phyloP scores from a whole-genome alignment of 2,888 invertebrate genomes.

The Chymomyza caudatula region DNA sequence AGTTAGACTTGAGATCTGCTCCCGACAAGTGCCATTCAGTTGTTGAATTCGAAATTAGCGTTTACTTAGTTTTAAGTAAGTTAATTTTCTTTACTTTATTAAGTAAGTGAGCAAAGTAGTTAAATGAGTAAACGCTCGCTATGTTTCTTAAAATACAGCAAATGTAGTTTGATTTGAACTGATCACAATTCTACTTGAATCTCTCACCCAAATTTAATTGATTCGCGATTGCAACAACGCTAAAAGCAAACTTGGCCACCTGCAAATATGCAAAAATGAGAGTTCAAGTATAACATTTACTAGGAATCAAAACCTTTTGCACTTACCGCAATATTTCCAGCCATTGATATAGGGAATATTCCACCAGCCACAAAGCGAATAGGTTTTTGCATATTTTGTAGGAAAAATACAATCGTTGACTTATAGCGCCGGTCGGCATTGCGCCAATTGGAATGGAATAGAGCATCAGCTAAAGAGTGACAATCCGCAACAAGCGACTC shows the following conservation, averaged over 20 bases:
- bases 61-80: too few relatives aligned
- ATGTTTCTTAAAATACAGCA: too few relatives aligned
- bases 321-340: background rate
- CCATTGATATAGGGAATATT: constrained; percentile 33
- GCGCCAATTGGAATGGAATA: constrained; percentile 48
- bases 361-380: constrained; percentile 34
- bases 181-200: too few relatives aligned
- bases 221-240: constrained; percentile 43
- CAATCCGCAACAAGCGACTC: constrained; percentile 35
- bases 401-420: constrained; percentile 25
- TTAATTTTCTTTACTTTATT: too few relatives aligned
- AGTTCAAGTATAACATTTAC: background rate
- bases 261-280: constrained; percentile 3
- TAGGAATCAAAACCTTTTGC: background rate
- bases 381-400: constrained; percentile 30
- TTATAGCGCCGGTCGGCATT: constrained; percentile 31
- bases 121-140: too few relatives aligned
- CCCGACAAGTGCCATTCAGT: too few relatives aligned
- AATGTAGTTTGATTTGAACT: too few relatives aligned
- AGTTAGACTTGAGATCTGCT: too few relatives aligned
- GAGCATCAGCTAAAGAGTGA: constrained; percentile 6
- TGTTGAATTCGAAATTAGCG: too few relatives aligned
- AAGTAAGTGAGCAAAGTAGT: too few relatives aligned
- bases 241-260: constrained; percentile 50
- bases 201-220: constrained; percentile 25